These are phyloP conservation scores for Malacoctenus gilli DNA, from an alignment of 2,797 vertebrate genomes.

Conservation along the genomic window DNA sequence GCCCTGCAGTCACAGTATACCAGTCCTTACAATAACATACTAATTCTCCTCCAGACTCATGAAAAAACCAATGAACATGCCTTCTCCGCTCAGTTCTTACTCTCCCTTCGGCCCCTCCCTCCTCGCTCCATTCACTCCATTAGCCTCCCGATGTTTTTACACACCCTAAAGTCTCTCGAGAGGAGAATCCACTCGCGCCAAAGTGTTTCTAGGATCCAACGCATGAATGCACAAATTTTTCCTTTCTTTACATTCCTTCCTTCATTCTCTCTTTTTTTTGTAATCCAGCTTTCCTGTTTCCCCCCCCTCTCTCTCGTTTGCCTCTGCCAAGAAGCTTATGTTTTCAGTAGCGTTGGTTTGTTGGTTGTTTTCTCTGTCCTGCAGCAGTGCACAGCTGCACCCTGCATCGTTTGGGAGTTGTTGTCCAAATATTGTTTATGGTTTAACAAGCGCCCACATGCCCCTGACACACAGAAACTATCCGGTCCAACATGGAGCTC, in stretches of 20 bases:
- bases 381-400: conserved; percentile 14
- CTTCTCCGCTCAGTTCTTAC: conserved; percentile 32
- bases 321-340: too few species aligned
- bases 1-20: conserved; percentile 8
- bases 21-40: conserved; percentile 57
- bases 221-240: conserved; percentile 45
- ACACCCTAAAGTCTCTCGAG: conserved; percentile 56
- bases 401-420: neutral
- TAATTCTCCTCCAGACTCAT: conserved; percentile 39
- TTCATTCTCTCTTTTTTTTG: conserved; percentile 13
- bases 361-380: neutral
- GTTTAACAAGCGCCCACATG: conserved; percentile 16
- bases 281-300: neutral
- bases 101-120: conserved; percentile 24
- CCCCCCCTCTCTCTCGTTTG: too few species aligned
- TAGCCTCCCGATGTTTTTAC: conserved; percentile 69
- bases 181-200: conserved; percentile 24
- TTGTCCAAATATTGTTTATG: conserved; percentile 37
- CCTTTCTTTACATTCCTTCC: conserved; percentile 40
- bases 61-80: conserved; percentile 39
- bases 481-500: conserved; percentile 33
- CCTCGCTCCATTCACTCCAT: conserved; percentile 48
- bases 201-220: conserved; percentile 21
- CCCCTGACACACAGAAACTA: conserved; percentile 22
- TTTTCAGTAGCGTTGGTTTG: too few species aligned